A percentile compares a stretch with the other conserved stretches of the same genome.
These are phyloP conservation scores for Pteronotus mesoamericanus DNA, from an alignment of 2,797 vertebrate species.

Conservation along the genomic window DNA sequence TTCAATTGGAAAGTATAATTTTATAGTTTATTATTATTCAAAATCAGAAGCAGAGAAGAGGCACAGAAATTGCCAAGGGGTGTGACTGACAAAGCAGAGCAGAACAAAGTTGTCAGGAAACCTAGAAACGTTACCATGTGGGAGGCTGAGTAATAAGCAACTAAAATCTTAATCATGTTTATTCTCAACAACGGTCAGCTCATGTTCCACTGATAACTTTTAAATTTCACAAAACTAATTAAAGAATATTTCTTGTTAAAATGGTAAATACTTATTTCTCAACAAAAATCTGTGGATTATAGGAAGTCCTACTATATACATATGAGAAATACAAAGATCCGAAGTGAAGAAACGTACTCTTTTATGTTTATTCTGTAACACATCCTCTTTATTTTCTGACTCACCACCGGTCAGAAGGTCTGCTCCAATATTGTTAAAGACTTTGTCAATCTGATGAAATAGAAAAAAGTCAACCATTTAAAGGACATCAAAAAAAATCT, in stretches of 20 bases:
- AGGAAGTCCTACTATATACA: neutral
- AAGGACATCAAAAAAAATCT: neutral
- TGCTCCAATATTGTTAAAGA: slow-evolving; percentile 86
- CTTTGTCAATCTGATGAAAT: slow-evolving; percentile 89
- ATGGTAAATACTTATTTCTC: neutral
- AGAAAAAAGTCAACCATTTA: slow-evolving; percentile 47
- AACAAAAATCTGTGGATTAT: neutral
- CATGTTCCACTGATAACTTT: neutral
- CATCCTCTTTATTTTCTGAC: slow-evolving; percentile 90
- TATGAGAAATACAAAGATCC: neutral
- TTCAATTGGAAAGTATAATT: slow-evolving; percentile 19
- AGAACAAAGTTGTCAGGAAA: neutral
- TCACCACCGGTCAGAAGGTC: slow-evolving; percentile 82
- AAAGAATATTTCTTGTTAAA: slow-evolving; percentile 1
- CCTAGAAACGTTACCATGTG: neutral
- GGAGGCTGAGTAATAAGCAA: neutral
- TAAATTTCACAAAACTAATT: slow-evolving; percentile 1
- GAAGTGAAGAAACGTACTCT: slow-evolving; percentile 83
- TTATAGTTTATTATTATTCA: slow-evolving; percentile 9
- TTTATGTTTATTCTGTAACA: slow-evolving; percentile 85
- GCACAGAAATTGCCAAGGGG: neutral
- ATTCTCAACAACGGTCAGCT: neutral
- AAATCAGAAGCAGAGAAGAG: slow-evolving; percentile 23
- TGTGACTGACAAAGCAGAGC: neutral
- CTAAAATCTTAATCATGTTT: neutral